Evolutionary conservation across 2,113 vertebrate genomes (phyloP).

Genomic region (Pluvianellus socialis): DNA sequence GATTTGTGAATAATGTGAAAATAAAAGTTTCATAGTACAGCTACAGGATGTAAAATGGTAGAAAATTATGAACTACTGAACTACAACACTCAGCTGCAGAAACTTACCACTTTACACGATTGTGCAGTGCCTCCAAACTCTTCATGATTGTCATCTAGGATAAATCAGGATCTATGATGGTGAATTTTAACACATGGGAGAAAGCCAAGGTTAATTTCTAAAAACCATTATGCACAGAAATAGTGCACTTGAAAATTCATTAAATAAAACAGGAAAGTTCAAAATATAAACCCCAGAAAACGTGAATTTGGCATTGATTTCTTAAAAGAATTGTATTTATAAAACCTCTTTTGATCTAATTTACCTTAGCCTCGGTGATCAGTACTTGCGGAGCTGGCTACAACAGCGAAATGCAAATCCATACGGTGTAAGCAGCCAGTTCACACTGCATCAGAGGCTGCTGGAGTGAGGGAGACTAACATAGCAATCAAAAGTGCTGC

Average conservation of each 20-base stretch:
- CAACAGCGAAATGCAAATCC: background rate
- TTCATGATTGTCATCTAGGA: background rate
- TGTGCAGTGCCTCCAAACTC: background rate
- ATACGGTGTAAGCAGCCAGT: background rate
- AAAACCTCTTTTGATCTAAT: background rate
- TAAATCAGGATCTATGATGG: background rate
- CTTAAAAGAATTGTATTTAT: background rate
- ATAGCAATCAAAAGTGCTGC: background rate
- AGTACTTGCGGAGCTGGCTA: background rate
- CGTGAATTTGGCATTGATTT: background rate
- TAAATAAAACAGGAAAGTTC: background rate
- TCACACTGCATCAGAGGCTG: background rate
- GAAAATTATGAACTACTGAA: background rate
- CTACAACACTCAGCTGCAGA: background rate
- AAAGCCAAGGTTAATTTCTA: slow-evolving; percentile 3
- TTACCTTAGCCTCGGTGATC: background rate
- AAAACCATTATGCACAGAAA: background rate
- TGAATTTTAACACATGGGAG: background rate
- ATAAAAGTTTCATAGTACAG: background rate
- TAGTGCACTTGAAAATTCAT: background rate
- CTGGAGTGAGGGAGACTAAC: background rate
- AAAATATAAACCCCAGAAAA: background rate
- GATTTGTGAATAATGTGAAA: background rate
- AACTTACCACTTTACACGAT: background rate
- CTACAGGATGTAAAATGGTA: background rate